Evolutionary conservation across 2,113 vertebrate species (phyloP).

Genomic region (Delphinus delphis): DNA sequence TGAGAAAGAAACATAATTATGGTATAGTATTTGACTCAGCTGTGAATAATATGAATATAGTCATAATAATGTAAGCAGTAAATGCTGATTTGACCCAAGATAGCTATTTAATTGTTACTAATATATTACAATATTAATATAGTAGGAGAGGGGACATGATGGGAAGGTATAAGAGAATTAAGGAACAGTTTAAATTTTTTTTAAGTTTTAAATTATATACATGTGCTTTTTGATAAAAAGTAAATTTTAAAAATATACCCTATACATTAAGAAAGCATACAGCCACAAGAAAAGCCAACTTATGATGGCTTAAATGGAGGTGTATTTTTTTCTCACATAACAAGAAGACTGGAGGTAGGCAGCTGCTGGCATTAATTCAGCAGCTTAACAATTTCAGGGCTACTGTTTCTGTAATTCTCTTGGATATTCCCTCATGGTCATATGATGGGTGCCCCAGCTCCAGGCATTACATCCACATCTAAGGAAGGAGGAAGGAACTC

Average conservation of each 20-base stretch:
- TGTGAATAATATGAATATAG: not conserved
- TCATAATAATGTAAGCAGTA: constrained; percentile 9
- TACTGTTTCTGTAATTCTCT: not conserved
- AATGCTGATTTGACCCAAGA: constrained; percentile 17
- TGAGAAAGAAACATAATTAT: constrained; percentile 2
- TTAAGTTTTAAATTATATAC: not conserved
- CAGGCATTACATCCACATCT: not conserved
- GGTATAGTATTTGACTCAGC: not conserved
- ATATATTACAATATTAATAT: constrained; percentile 9
- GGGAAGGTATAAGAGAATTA: not conserved
- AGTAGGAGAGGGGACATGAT: constrained; percentile 7
- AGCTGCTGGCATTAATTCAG: not conserved
- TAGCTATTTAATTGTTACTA: not conserved
- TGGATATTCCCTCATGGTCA: not conserved
- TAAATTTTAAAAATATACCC: not conserved
- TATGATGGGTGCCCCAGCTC: not conserved
- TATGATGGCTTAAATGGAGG: not conserved
- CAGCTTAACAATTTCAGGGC: not conserved
- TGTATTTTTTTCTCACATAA: not conserved
- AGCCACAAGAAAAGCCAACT: not conserved
- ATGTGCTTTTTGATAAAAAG: not conserved
- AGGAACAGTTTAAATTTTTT: not conserved
- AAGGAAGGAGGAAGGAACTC: not conserved
- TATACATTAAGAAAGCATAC: not conserved
- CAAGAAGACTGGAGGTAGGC: constrained; percentile 17